Base-by-base conservation (phyloP, 1,140 invertebrate species). In the Dendrolimus kikuchii region DNA sequence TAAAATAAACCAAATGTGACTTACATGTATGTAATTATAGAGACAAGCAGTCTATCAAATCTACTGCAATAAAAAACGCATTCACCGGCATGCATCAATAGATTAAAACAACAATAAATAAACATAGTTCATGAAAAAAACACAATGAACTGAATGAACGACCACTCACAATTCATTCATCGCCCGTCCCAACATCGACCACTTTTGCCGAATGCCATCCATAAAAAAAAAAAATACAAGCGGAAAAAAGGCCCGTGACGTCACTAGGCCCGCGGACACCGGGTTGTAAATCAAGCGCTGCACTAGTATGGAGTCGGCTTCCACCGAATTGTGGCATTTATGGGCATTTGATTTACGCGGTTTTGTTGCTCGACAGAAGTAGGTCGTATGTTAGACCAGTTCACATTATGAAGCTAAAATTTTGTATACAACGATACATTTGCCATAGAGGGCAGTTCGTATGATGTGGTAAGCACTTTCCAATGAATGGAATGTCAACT, bases 161-260 rank as follows among this genome's bases (percentile, higher is more conserved):
- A 36, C n/a, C 23, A 23, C 23, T 23, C 7, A 38, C 40, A 49
- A 4, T 6, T 4, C 37, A 50, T 4, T 38, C 38, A 49, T n/a
- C 45, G 48, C 49, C 46, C 42, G 49, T 59, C 49, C 56, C 60
- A 53, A 55, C 49, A 45, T 63, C 67, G 57, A 68, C 69, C 74
- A 74, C 77, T 80, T 82, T 84, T 80, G 80, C 78, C 74, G 72
- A 71, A 55, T 72, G 68, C 74, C 77, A 82, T 82, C 80, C 78
- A 82, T 86, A 83, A 83, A 60, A 79, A 75, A 71, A 50, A 56
- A 55, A 62, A 60, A 70, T 67, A 68, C 66, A 66, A 63, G 62
- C 51, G 61, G 61, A 67, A 68, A 79, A 81, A 73, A 81, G 78
- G 73, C 63, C 66, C 58, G 72, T 76, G 76, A 82, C 82, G 80